phyloP scores from a whole-genome alignment of 2,113 vertebrate species.

The Psittacara wagleri region DNA sequence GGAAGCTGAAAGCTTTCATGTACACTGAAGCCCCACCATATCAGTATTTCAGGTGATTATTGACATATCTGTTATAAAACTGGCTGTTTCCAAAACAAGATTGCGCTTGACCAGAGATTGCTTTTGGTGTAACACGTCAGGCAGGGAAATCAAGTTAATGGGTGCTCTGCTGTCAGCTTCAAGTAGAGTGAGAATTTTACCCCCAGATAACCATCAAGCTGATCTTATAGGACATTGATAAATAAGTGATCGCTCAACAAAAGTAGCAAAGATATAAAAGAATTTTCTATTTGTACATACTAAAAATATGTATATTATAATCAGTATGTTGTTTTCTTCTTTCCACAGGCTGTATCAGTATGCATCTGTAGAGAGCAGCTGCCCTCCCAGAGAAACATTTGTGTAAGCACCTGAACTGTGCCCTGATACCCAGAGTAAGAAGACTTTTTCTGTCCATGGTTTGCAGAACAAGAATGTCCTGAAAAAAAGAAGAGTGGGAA shows the following conservation, averaged over 20 bases:
- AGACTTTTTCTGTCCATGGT: neutral
- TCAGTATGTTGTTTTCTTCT: neutral
- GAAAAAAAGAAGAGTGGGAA: constrained; percentile 18
- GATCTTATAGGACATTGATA: neutral
- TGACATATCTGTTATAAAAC: neutral
- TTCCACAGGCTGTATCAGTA: constrained; percentile 1
- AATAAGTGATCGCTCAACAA: neutral
- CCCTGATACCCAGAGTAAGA: neutral
- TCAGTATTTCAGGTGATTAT: neutral
- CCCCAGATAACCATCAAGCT: neutral
- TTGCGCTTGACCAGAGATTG: neutral
- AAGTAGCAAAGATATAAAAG: neutral
- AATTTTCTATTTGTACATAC: neutral
- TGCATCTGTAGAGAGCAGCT: neutral
- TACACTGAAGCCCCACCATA: accelerated
- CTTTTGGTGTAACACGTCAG: neutral
- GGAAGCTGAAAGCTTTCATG: neutral
- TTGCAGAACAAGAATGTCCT: constrained; percentile 37
- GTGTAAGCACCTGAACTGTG: neutral
- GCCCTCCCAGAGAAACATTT: neutral
- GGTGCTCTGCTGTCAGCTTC: neutral
- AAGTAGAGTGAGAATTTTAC: neutral
- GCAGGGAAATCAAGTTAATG: neutral
- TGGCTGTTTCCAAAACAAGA: neutral
- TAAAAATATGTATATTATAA: neutral